Evolutionary conservation across 1,140 invertebrate species (phyloP).

Genomic region (Aphelenchoides besseyi): DNA sequence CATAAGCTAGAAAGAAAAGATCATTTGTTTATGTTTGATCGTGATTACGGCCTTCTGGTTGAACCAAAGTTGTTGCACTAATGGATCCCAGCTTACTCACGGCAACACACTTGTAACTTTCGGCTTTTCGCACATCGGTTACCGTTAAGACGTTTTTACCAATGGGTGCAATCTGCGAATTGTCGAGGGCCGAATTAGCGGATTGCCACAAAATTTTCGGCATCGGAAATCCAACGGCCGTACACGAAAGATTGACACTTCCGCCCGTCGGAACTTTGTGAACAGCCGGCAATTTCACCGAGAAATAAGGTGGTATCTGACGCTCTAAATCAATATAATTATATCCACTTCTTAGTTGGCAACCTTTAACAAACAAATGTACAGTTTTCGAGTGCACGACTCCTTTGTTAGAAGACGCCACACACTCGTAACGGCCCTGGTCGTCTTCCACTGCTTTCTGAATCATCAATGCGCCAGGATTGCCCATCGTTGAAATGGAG

Average conservation of each 20-base stretch:
- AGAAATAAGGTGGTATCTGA: constrained; percentile 83
- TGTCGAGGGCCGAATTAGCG: constrained; percentile 34
- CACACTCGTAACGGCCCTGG: constrained; percentile 87
- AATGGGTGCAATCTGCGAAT: constrained; percentile 61
- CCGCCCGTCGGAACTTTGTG: constrained; percentile 84
- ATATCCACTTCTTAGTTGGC: no score
- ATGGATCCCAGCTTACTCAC: constrained; percentile 87
- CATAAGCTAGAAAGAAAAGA: constrained; percentile 38
- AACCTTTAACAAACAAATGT: constrained; percentile 90
- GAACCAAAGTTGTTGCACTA: constrained; percentile 76
- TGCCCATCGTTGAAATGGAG: constrained; percentile 74
- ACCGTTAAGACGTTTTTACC: constrained; percentile 77
- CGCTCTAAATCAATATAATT: no score
- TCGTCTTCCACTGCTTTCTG: constrained; percentile 81
- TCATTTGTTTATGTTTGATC: no score
- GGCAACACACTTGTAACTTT: constrained; percentile 93
- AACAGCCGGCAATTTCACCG: constrained; percentile 76
- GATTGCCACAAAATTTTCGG: constrained; percentile 79
- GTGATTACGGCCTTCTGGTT: constrained; percentile 24
- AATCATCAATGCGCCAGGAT: constrained; percentile 75
- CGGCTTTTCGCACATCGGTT: constrained; percentile 80
- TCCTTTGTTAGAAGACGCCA: constrained; percentile 82
- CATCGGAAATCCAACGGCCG: constrained; percentile 93
- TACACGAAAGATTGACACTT: constrained; percentile 86
- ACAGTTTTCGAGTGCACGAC: constrained; percentile 83